Evolutionary conservation across 1,140 invertebrate species (phyloP), one percentile per base, ranked within the genome.

Genomic region (Homalodisca vitripennis): DNA sequence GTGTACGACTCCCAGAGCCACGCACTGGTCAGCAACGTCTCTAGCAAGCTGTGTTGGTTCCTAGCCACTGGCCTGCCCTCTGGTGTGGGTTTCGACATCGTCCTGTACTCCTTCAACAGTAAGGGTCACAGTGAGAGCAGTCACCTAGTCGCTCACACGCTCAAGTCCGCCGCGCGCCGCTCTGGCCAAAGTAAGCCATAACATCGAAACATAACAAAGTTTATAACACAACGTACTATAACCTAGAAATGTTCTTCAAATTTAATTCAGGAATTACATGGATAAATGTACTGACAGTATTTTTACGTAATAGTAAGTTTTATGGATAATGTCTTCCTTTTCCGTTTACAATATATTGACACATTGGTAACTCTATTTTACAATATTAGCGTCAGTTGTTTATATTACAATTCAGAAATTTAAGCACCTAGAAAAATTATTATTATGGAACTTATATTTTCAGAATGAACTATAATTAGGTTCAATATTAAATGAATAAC

Each of bases 91-190:
- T 90, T 91, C 79, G 84, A 87, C 69, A 83, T 92, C 51, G 83
- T 81, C 27, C 77, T 92, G 63, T 91, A 89, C 75, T 87, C 90
- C 32, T 84, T 85, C 72, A 93, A 93, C 78, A 82, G 84, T 47
- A 88, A 86, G 74, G 90, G 90, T 34, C 82, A 83, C 65, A 90
- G 88, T 77, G 82, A 86, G 29, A 84, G 85, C 81, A 65, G 76
- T 91, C 66, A 89, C 87, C 75, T 86, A 89, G 46, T 84, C 84
- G 73, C 92, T 92, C 77, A 83, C 70, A 92, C 90, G 1, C 79
- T 92, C 2, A 91, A 91, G 78, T 85, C 88, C 70, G 89, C 91
- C 20, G 89, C 92, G 76, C 90, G 88, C 78, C 85, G 90, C 74
- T 91, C 88, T 76, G 88, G 89, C 89, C 17, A 70, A 34, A 53